Base-by-base conservation (phyloP, 1,140 invertebrate species). In the Ceratosolen solmsi region DNA sequence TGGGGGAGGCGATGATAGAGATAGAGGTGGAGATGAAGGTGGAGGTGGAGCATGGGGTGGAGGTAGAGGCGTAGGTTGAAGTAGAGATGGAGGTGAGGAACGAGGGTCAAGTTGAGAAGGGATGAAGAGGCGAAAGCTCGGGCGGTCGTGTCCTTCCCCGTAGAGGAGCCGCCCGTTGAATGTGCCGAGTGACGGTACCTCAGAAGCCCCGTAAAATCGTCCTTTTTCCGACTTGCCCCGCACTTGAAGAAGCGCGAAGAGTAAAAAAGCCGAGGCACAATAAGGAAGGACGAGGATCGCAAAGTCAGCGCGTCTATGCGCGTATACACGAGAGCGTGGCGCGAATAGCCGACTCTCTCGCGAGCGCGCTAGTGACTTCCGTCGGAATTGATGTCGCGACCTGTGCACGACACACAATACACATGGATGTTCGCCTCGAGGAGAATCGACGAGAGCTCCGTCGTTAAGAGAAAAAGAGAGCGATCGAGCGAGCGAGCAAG, bases 351-450 rank as follows among this genome's bases (percentile, higher is more conserved):
- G 58, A 30, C 20, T n/a, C 9, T 17, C 30, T 22, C 27, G 38
- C 49, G 58, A 41, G 46, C 30, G 73, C 74, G 74, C 46, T 68
- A 56, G 60, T 72, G 68, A 65, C 73, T 76, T 77, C 74, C 74
- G 56, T 77, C 58, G 74, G 58, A 77, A 77, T 77, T 77, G 41
- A 77, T 77, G 74, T 65, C 72, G 73, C 73, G 56, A 41, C 30
- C 71, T 73, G 71, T 73, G 46, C 30, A 36, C 13, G n/a, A n/a
- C 51, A 36, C 49, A 56, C 49, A 73, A 73, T 51, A 54, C 49
- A 54, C 41, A 56, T 30, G 30, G 49, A 73, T 27, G 46, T 41
- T 33, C 33, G 63, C 63, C 63, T 36, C 63, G 33, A n/a, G 20
- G 63, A 38, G 27, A 33, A 20, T 33, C 30, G n/a, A n/a, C n/a